phyloP scores from a whole-genome alignment of 2,113 vertebrate species.

The Spheniscus mendiculus region DNA sequence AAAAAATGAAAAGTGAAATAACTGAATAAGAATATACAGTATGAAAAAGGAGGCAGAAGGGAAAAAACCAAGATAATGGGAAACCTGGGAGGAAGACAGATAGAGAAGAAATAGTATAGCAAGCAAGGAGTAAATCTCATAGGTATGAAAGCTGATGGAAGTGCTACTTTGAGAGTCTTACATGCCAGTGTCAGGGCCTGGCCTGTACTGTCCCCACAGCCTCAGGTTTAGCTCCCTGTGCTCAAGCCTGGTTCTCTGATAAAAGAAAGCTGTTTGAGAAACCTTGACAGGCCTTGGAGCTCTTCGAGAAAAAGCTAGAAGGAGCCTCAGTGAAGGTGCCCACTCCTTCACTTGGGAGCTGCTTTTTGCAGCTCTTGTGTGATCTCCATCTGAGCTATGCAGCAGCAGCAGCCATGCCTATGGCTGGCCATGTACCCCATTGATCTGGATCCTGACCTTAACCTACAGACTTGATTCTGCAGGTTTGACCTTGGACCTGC shows the following conservation, averaged over 20 bases:
- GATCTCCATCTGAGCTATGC: background rate
- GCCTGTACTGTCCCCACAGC: background rate
- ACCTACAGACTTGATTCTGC: background rate
- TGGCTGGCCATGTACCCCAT: background rate
- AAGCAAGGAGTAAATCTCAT: background rate
- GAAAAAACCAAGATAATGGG: background rate
- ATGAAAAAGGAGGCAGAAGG: background rate
- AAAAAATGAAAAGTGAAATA: background rate
- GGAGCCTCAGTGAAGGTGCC: background rate
- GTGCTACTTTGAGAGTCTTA: background rate
- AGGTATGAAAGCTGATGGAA: background rate
- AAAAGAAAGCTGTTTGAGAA: background rate
- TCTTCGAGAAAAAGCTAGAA: background rate
- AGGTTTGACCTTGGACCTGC: background rate
- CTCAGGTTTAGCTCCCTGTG: background rate
- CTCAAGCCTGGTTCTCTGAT: background rate
- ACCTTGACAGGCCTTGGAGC: background rate
- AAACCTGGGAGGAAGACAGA: background rate
- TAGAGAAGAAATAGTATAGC: background rate
- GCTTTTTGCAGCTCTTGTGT: background rate
- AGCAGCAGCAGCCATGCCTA: background rate
- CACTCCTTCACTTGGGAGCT: background rate
- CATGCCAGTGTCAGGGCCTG: background rate
- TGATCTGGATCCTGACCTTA: background rate
- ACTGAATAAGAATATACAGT: background rate